Percentiles rank a stretch among this genome's conserved stretches.
These are phyloP conservation scores for Pelodytes ibericus DNA, from an alignment of 2,797 vertebrate species.

Conservation along the genomic window DNA sequence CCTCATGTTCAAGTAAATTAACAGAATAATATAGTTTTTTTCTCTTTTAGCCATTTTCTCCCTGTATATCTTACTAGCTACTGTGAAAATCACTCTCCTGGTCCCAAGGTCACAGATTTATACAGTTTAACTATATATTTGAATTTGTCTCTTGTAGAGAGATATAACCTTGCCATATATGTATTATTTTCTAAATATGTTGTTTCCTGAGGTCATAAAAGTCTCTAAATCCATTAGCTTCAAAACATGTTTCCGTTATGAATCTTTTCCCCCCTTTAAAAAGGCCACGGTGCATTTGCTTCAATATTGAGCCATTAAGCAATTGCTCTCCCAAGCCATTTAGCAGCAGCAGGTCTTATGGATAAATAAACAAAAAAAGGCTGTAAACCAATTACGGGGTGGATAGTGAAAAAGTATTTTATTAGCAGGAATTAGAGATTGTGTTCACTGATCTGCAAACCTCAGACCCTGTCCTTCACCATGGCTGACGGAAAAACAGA, in stretches of 20 bases:
- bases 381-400: conserved; percentile 89
- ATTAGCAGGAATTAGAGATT: conserved; percentile 78
- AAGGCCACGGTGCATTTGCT: conserved; percentile 64
- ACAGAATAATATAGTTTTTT: too few species aligned
- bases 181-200: neutral
- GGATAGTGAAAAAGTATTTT: conserved; percentile 87
- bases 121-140: too few species aligned
- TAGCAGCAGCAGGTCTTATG: conserved; percentile 84
- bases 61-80: too few species aligned
- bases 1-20: too few species aligned
- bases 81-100: too few species aligned
- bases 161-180: conserved; percentile 1
- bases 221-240: conserved; percentile 68
- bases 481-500: neutral
- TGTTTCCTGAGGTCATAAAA: conserved; percentile 55
- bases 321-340: conserved; percentile 84
- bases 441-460: conserved; percentile 56
- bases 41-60: too few species aligned
- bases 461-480: conserved; percentile 22
- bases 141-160: neutral
- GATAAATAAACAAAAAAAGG: conserved; percentile 85
- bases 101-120: too few species aligned
- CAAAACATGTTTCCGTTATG: conserved; percentile 64
- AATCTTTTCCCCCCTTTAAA: conserved; percentile 51
- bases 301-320: conserved; percentile 85